Evolutionary conservation across 2,113 vertebrate genomes (phyloP), one percentile per base, ranked within the genome.

Genomic region (Tetraodon nigroviridis): DNA sequence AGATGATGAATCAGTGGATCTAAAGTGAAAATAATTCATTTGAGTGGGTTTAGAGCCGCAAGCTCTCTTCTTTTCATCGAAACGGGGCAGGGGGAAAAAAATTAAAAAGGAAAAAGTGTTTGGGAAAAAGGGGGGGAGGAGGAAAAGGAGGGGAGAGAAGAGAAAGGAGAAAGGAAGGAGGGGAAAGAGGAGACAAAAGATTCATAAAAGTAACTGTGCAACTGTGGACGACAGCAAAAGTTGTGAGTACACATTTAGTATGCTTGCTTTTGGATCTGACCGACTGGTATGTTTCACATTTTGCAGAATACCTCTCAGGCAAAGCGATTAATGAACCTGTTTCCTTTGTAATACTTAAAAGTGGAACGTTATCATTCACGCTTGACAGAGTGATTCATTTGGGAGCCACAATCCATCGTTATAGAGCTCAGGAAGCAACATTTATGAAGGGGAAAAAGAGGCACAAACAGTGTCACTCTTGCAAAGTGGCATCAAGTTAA

Each of bases 231-330:
- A 87, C 78, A 74, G 73, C 80, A 84, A 82, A 80, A 79, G 65
- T 83, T 83, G 88, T 89, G 76, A 89, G 87, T 89, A 90, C 55
- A 1, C 67, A 66, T 72, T 70, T 15, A 63, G 73, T 78, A 55
- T 66, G 22, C 41, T 74, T 70, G 24, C 78, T 79, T 68, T 66
- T 61, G 15, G n/a, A 46, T 46, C 51, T 46, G 49, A 18, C 19
- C 42, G 12, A 53, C 64, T 78, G 65, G n/a, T 40, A 20, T 57
- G 51, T 49, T 17, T 69, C 41, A 61, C 55, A 60, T 44, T n/a
- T 37, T 21, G 20, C 24, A 13, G 19, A 7, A 66, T 52, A 17
- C 46, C 7, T 62, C 21, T 29, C 52, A 13, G 17, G 46, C 44
- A 58, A n/a, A n/a, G 16, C 2, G 27, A 32, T 11, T 16, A 32